phyloP scores from a whole-genome alignment of 1,140 invertebrate species.

The Himalopsyche phryganea region DNA sequence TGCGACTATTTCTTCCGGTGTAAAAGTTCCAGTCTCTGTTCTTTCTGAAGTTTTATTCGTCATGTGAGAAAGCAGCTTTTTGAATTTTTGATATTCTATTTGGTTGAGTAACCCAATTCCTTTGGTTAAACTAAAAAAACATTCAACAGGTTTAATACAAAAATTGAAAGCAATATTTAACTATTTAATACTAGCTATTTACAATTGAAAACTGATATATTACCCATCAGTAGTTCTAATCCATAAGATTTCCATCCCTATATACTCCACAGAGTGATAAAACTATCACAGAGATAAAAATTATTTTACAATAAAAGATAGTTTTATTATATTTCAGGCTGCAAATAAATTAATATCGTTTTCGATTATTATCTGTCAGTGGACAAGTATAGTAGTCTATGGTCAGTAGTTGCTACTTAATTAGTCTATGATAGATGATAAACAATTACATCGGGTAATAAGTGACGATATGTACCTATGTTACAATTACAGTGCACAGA shows the following conservation, averaged over 20 bases:
- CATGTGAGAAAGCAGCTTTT: conserved; percentile 27
- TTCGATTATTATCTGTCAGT: no score
- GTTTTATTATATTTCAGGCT: no score
- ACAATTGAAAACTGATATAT: neutral
- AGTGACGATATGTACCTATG: no score
- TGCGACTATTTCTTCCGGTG: conserved; percentile 21
- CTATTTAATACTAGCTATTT: neutral
- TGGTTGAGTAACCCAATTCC: conserved; percentile 21
- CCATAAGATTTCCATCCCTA: conserved; percentile 24
- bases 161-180: neutral
- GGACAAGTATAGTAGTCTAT: no score
- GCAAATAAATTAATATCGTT: no score
- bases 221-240: conserved; percentile 24
- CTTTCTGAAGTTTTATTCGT: conserved; percentile 7
- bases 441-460: no score
- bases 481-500: no score
- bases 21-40: conserved; percentile 22
- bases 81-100: conserved; percentile 24
- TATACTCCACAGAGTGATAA: no score
- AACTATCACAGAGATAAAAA: no score
- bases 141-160: neutral
- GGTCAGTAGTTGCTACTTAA: no score
- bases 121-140: conserved; percentile 18
- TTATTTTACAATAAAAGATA: no score
- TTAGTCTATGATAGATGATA: no score